Base-by-base conservation (phyloP, 1,140 invertebrate genomes). In the Micrasema longulum region DNA sequence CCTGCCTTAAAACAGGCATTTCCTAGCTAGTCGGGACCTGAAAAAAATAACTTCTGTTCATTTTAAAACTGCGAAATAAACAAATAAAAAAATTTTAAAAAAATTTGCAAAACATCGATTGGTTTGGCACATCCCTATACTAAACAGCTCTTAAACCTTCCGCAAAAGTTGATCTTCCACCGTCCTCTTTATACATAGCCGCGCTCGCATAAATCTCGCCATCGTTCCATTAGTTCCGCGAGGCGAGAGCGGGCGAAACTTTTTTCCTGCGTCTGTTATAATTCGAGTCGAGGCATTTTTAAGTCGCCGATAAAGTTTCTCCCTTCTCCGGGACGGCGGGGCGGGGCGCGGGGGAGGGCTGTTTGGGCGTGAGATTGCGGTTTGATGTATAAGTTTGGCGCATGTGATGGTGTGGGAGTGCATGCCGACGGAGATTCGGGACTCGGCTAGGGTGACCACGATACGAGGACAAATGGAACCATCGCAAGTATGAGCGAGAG, bases 351-450 rank as follows among this genome's bases (percentile, higher is more conserved):
- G 38, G 65, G 22, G 50, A 41, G 14, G 45, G 1, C 31, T 23
- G 45, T 60, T 48, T 60, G 50, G 67, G 67, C 53, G 52, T 60
- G 67, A 60, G 67, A 69, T 60, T 69, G 67, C 36, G 38, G 67
- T 60, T 55, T 16, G 52, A 18, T 62, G 38, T 69, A 36, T 38
- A 60, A 60, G 67, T 69, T 69, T 48, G 67, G 47, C 53, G 52
- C 14, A 16, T 26, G 35, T 20, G 48, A 12, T 68, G 26, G 65
- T 50, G 36, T 52, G 65, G 14, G 35, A 22, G 9, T 41, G 14
- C 2, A 31, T 31, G 26, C 26, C 26, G 63, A 36, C 12, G 48
- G 26, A 38, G 22, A 52, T 35, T 41, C 14, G 20, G 20, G 14
- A 11, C 45, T n/a, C n/a, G n/a, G n/a, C n/a, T n/a, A 6, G 64